Percentiles rank a stretch among this genome's conserved stretches.
phyloP scores from a whole-genome alignment of 2,888 invertebrate species.

The Patella pellucida region DNA sequence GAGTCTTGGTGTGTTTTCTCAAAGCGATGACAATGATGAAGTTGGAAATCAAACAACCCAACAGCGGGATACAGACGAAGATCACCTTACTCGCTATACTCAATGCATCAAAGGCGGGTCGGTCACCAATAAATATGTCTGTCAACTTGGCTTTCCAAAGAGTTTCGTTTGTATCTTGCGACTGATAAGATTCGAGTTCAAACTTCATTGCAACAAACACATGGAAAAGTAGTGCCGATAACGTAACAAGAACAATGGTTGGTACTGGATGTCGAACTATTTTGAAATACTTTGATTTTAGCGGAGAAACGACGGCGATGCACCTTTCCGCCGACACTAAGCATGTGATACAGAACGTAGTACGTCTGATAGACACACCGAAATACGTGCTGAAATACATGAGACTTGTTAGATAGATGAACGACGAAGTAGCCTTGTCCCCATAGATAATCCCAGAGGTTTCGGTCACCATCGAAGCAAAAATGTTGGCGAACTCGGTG shows the following conservation, averaged over 20 bases:
- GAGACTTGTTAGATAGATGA: neutral
- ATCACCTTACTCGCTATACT: neutral
- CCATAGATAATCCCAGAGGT: neutral
- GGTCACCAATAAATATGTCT: neutral
- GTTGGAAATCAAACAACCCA: neutral
- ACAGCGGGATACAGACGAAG: neutral
- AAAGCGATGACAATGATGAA: neutral
- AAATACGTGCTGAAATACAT: neutral
- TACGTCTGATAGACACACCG: neutral
- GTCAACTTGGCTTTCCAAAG: neutral
- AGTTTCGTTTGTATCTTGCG: neutral
- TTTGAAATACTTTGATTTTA: neutral
- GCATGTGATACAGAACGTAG: neutral
- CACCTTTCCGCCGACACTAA: neutral
- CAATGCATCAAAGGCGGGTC: neutral
- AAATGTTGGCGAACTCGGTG: neutral
- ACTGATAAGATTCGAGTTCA: neutral
- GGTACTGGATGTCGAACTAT: neutral
- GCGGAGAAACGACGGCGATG: conserved; percentile 9
- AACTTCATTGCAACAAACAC: neutral
- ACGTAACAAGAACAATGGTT: neutral
- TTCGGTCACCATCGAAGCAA: neutral
- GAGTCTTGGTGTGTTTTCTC: neutral
- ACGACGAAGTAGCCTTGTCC: neutral
- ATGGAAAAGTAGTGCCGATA: neutral